Percentiles rank a stretch among this genome's conserved stretches.
These are phyloP conservation scores for Oscheius sp. DNA, from an alignment of 2,888 invertebrate genomes.

Conservation along the genomic window DNA sequence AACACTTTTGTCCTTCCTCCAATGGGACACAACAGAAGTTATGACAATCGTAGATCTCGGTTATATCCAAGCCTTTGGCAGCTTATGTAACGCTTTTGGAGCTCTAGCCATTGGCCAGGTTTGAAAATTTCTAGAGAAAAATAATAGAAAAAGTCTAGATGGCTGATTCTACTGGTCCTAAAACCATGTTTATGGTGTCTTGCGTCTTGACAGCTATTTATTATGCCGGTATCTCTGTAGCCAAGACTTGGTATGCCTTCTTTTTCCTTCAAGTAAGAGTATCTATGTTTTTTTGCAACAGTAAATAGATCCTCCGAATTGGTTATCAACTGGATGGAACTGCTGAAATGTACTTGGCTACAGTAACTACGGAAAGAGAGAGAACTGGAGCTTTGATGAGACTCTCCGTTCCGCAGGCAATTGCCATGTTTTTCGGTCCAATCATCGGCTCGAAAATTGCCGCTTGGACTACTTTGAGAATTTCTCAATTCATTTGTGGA, in stretches of 20 bases:
- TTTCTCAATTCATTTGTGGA: slow-evolving; percentile 62
- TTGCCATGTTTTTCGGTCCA: slow-evolving; percentile 65
- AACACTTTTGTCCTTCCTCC: slow-evolving; percentile 68
- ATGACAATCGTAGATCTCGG: slow-evolving; percentile 68
- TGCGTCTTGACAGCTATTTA: slow-evolving; percentile 65
- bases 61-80: slow-evolving; percentile 69
- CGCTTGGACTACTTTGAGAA: slow-evolving; percentile 64
- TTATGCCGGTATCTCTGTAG: slow-evolving; percentile 65
- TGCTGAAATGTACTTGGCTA: slow-evolving; percentile 70
- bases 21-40: slow-evolving; percentile 69
- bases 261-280: slow-evolving; percentile 63
- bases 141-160: slow-evolving; percentile 41
- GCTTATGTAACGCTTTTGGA: slow-evolving; percentile 67
- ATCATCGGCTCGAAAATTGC: slow-evolving; percentile 66
- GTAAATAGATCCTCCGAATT: slow-evolving; percentile 60
- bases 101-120: slow-evolving; percentile 67
- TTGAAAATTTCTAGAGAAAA: not conserved
- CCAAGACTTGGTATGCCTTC: slow-evolving; percentile 63
- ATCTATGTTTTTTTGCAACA: not conserved
- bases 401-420: slow-evolving; percentile 65
- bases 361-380: slow-evolving; percentile 68
- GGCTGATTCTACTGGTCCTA: slow-evolving; percentile 66
- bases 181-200: slow-evolving; percentile 66
- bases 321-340: slow-evolving; percentile 69
- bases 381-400: slow-evolving; percentile 66